phyloP scores from a whole-genome alignment of 2,888 invertebrate species.

The Calliphora vomitoria region DNA sequence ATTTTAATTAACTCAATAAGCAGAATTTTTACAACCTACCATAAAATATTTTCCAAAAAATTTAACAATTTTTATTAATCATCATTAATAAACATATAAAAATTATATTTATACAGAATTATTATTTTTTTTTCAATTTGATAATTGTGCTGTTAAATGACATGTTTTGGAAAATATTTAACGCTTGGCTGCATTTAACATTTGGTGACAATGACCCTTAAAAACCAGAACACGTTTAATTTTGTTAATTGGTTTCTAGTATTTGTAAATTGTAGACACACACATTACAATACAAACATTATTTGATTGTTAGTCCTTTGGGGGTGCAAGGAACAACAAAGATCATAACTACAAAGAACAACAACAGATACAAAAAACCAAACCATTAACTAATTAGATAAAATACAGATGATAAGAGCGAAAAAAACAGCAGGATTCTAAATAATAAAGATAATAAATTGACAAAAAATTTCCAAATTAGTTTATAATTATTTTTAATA shows the following conservation, averaged over 20 bases:
- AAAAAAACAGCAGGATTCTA: constrained; percentile 17
- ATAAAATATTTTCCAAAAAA: constrained; percentile 62
- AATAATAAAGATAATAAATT: constrained; percentile 7
- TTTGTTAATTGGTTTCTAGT: constrained; percentile 71
- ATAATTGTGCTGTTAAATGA: constrained; percentile 66
- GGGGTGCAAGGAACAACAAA: constrained; percentile 19
- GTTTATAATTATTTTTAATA: not conserved
- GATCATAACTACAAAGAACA: not conserved
- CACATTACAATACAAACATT: not conserved
- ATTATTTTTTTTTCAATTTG: constrained; percentile 42
- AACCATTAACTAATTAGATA: constrained; percentile 67
- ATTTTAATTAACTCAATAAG: constrained; percentile 51
- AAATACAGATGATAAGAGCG: constrained; percentile 37
- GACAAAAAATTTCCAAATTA: constrained; percentile 2
- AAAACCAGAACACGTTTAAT: constrained; percentile 73
- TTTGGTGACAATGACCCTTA: constrained; percentile 71
- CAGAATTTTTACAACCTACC: constrained; percentile 17
- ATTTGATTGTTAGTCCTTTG: constrained; percentile 20
- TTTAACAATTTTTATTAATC: constrained; percentile 64
- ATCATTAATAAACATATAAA: constrained; percentile 67
- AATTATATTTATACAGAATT: not conserved
- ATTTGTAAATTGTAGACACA: constrained; percentile 41
- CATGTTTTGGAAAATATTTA: constrained; percentile 72
- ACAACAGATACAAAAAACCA: not conserved
- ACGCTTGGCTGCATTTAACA: constrained; percentile 66